Evolutionary conservation across 2,797 vertebrate genomes (phyloP).

Genomic region (Neopelma chrysocephalum): DNA sequence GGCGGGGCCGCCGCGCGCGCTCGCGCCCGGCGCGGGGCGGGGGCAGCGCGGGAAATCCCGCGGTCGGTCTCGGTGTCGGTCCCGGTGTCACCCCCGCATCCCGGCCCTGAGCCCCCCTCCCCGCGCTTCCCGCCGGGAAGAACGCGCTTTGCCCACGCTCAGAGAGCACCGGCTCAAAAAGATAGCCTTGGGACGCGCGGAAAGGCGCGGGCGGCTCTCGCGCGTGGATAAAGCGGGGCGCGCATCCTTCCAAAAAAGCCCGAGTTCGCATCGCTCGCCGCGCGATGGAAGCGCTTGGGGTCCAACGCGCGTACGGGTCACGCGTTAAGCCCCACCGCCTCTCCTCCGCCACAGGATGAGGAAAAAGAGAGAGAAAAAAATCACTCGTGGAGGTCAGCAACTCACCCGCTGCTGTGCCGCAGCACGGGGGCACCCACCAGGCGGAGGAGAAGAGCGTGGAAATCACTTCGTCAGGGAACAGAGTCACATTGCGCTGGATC

Average conservation of each 20-base stretch:
- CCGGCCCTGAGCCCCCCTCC: not conserved
- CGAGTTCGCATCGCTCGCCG: rapidly evolving
- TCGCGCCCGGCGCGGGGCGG: not conserved
- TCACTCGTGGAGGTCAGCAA: not conserved
- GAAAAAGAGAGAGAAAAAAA: not conserved
- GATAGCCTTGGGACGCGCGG: not conserved
- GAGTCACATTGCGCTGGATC: conserved; percentile 90
- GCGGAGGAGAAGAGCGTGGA: conserved; percentile 92
- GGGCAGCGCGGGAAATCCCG: not conserved
- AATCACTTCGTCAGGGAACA: conserved; percentile 95
- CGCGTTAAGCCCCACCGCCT: not conserved
- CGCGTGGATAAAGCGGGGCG: not conserved
- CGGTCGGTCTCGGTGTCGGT: not conserved
- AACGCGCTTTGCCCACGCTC: rapidly evolving
- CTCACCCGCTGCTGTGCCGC: conserved; percentile 96
- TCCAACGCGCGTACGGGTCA: not conserved
- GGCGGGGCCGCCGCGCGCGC: not conserved
- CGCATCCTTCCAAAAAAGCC: no score
- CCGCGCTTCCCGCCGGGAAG: not conserved
- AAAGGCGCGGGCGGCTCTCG: not conserved
- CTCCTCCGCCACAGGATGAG: not conserved
- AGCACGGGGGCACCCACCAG: conserved; percentile 98
- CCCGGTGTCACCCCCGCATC: no score
- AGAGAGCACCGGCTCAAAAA: rapidly evolving
- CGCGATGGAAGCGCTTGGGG: not conserved